phyloP scores from a whole-genome alignment of 2,113 vertebrate species.

The Shinisaurus crocodilurus region DNA sequence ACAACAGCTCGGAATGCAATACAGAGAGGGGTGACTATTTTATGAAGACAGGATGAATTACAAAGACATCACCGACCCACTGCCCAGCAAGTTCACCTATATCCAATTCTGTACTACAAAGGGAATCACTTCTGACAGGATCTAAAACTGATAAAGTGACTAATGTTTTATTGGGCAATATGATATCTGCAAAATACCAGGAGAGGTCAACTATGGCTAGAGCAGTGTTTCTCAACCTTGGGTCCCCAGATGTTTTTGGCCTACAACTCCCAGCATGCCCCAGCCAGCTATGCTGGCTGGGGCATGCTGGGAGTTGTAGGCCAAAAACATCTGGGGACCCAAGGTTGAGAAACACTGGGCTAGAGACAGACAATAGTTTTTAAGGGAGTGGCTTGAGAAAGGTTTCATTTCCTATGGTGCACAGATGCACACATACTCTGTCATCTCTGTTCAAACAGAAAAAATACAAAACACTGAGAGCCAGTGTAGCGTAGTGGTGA shows the following conservation, averaged over 20 bases:
- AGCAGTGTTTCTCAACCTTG: too few species aligned
- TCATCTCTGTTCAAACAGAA: not conserved
- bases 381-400: not conserved
- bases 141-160: not conserved
- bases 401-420: not conserved
- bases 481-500: too few species aligned
- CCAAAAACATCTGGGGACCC: too few species aligned
- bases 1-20: not conserved
- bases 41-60: not conserved
- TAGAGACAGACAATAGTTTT: not conserved
- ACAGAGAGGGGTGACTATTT: not conserved
- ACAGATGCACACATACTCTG: not conserved
- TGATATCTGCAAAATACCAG: too few species aligned
- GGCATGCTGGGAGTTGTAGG: too few species aligned
- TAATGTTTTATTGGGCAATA: not conserved
- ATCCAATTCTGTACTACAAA: too few species aligned
- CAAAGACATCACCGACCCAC: too few species aligned
- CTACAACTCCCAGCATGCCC: too few species aligned
- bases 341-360: too few species aligned
- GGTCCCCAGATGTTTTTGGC: too few species aligned
- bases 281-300: too few species aligned
- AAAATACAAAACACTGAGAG: not conserved
- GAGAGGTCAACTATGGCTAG: not conserved
- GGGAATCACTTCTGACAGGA: not conserved
- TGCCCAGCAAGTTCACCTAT: too few species aligned